These are phyloP conservation scores for Syrista parreyssii DNA, from an alignment of 2,888 invertebrate genomes.

Conservation along the genomic window DNA sequence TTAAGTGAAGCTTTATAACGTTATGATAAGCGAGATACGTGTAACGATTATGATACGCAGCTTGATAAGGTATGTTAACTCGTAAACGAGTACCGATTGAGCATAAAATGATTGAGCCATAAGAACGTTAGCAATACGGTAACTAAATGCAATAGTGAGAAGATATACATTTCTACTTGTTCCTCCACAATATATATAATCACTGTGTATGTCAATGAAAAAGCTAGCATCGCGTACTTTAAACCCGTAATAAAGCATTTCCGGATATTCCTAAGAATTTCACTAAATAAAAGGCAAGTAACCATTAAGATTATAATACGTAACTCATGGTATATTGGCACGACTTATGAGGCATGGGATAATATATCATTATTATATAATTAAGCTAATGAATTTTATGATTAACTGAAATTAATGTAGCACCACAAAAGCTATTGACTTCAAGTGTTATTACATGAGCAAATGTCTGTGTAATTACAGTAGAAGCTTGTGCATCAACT, in stretches of 20 bases:
- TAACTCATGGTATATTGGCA: neutral
- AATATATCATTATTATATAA: neutral
- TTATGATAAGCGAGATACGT: slow-evolving; percentile 26
- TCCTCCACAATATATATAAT: neutral
- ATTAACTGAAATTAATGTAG: neutral
- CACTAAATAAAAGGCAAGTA: neutral
- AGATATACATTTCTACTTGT: neutral
- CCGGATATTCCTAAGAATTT: neutral
- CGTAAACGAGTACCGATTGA: neutral
- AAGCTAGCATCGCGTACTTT: neutral
- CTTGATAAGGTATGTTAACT: neutral
- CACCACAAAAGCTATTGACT: neutral
- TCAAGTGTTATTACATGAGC: neutral
- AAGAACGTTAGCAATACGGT: neutral
- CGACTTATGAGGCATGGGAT: neutral
- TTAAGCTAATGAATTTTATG: neutral
- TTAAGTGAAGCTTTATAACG: slow-evolving; percentile 21
- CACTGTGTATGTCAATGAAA: neutral
- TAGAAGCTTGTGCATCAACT: neutral
- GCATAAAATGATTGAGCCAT: neutral
- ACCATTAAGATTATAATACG: neutral
- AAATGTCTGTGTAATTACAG: neutral
- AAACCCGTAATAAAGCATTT: neutral
- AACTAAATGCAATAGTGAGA: neutral
- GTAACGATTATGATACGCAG: neutral